Evolutionary conservation across 2,113 vertebrate genomes (phyloP).

Genomic region (Marmota monax): DNA sequence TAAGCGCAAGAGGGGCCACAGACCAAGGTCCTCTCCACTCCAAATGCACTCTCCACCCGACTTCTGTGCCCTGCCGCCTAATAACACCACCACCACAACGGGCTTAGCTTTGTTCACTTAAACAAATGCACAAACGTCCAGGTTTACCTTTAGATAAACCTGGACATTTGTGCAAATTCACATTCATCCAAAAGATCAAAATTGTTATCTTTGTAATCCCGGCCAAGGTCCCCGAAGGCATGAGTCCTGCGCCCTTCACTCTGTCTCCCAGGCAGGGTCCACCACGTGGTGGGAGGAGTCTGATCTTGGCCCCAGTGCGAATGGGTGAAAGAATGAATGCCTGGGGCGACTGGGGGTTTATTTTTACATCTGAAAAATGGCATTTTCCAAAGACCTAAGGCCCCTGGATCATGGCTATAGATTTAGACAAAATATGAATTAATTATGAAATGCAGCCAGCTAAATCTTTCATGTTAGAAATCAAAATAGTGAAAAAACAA

Average conservation of each 20-base stretch:
- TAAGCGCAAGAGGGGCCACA: background rate
- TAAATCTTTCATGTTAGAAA: slow-evolving; percentile 34
- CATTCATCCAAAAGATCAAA: slow-evolving; percentile 1
- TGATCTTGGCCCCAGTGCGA: background rate
- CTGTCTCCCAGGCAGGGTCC: background rate
- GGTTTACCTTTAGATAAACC: background rate
- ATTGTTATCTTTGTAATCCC: background rate
- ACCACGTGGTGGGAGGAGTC: background rate
- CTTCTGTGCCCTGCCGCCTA: no score
- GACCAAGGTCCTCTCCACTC: no score
- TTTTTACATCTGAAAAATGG: slow-evolving; percentile 56
- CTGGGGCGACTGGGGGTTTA: background rate
- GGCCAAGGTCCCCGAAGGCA: background rate
- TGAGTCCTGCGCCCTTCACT: background rate
- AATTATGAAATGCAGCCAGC: background rate
- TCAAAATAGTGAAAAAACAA: slow-evolving; percentile 14
- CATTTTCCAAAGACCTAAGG: background rate
- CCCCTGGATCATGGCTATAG: background rate
- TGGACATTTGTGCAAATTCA: background rate
- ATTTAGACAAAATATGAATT: background rate
- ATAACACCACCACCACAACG: background rate
- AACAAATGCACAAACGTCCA: background rate
- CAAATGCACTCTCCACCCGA: background rate
- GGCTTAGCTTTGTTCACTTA: background rate
- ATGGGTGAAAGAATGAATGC: background rate